Percentiles rank a stretch among this genome's conserved stretches.
Evolutionary conservation across 2,113 vertebrate species (phyloP).

Genomic region (Lichenostomus cassidix): DNA sequence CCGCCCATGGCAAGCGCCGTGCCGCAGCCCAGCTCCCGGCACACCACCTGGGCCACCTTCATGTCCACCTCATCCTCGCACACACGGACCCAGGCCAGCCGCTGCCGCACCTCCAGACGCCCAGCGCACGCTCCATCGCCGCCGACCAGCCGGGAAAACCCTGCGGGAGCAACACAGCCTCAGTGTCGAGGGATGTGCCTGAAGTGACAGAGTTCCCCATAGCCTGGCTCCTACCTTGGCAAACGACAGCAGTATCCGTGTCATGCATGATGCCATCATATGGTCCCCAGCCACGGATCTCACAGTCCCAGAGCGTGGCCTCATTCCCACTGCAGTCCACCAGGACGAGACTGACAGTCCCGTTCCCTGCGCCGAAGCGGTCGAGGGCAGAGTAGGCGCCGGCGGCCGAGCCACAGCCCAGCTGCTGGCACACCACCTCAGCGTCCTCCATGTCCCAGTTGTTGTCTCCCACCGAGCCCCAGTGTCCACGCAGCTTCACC

Average conservation of each 20-base stretch:
- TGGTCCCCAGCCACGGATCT: neutral
- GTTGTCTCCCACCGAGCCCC: neutral
- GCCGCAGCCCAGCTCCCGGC: conserved; percentile 57
- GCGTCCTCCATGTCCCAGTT: neutral
- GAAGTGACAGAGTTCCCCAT: accelerated
- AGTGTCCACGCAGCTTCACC: neutral
- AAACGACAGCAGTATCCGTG: accelerated
- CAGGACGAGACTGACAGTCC: accelerated
- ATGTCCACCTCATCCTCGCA: neutral
- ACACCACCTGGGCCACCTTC: conserved; percentile 6
- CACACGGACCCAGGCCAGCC: neutral
- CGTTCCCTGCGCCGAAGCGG: accelerated
- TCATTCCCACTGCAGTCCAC: accelerated
- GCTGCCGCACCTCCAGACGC: conserved; percentile 4
- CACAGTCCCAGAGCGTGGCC: neutral
- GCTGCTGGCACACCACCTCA: conserved; percentile 17
- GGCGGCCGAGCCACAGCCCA: neutral
- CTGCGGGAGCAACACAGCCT: accelerated
- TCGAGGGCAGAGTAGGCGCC: accelerated
- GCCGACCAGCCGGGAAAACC: neutral
- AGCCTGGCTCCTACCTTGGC: neutral
- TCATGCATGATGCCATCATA: accelerated
- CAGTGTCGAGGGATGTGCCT: accelerated
- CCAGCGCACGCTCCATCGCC: neutral
- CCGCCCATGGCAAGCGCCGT: accelerated